phyloP scores from a whole-genome alignment of 1,140 invertebrate genomes.

The Steinernema khuongi region DNA sequence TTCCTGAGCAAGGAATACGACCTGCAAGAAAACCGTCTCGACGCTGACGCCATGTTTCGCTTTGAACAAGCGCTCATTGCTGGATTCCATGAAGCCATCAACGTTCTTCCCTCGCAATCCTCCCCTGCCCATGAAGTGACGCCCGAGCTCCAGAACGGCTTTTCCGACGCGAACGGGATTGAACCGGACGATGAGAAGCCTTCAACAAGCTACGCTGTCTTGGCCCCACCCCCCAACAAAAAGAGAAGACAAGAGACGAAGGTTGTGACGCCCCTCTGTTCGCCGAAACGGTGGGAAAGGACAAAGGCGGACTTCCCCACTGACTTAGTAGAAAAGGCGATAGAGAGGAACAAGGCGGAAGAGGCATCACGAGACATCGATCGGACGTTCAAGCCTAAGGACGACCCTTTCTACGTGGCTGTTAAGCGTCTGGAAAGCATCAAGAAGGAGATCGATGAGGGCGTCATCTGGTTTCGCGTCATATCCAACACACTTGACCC shows the following conservation, averaged over 20 bases:
- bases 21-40: not conserved
- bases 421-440: constrained; percentile 19
- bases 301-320: not conserved
- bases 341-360: not conserved
- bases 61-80: not conserved
- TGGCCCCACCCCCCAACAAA: not conserved
- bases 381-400: constrained; percentile 8
- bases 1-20: constrained; percentile 10
- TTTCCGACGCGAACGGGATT: not conserved
- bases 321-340: not conserved
- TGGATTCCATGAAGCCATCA: not conserved
- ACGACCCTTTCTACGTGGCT: constrained; percentile 32
- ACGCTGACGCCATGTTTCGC: not conserved
- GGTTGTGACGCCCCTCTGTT: not conserved
- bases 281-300: not conserved
- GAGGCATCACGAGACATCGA: not conserved
- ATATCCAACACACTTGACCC: constrained; percentile 20
- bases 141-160: not conserved
- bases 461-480: constrained; percentile 19
- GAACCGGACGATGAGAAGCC: not conserved
- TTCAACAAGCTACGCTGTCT: not conserved
- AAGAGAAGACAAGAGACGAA: not conserved
- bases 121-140: no score
- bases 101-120: not conserved
- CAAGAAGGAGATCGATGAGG: not conserved